Evolutionary conservation across 2,888 invertebrate species (phyloP).

Genomic region (Tiliacea aurago): DNA sequence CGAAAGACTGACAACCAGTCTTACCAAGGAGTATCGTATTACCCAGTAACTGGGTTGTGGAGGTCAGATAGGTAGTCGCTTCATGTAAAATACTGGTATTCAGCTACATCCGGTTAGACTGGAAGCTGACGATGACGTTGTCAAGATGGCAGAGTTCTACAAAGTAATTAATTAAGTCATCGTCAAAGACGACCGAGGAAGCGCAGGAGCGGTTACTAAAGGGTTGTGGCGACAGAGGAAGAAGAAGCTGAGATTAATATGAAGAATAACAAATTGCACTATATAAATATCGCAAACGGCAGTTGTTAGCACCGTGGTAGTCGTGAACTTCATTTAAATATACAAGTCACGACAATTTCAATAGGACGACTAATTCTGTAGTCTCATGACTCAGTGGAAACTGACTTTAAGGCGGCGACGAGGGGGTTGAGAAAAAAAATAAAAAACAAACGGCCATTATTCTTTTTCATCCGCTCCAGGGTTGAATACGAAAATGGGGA

Average conservation of each 20-base stretch:
- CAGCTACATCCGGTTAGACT: too few species aligned
- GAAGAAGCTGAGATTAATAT: neutral
- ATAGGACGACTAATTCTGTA: neutral
- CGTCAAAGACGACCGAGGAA: neutral
- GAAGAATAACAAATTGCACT: neutral
- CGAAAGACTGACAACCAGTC: too few species aligned
- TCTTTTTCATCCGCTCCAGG: conserved; percentile 39
- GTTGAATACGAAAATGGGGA: conserved; percentile 39
- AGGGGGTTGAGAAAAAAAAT: conserved; percentile 16
- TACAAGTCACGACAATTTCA: neutral
- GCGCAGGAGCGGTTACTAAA: neutral
- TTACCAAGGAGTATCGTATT: too few species aligned
- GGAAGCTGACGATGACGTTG: too few species aligned
- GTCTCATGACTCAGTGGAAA: conserved; percentile 7
- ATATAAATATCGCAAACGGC: too few species aligned
- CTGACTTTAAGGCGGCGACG: conserved; percentile 1
- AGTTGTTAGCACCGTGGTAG: neutral
- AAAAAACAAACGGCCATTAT: conserved; percentile 52
- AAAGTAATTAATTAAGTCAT: too few species aligned
- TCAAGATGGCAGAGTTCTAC: too few species aligned
- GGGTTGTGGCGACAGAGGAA: neutral
- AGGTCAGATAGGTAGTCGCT: too few species aligned
- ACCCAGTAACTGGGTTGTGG: too few species aligned
- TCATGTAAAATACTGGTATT: too few species aligned
- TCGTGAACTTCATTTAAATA: neutral